phyloP scores from a whole-genome alignment of 2,113 vertebrate species.

The Ceyx margarethae region DNA sequence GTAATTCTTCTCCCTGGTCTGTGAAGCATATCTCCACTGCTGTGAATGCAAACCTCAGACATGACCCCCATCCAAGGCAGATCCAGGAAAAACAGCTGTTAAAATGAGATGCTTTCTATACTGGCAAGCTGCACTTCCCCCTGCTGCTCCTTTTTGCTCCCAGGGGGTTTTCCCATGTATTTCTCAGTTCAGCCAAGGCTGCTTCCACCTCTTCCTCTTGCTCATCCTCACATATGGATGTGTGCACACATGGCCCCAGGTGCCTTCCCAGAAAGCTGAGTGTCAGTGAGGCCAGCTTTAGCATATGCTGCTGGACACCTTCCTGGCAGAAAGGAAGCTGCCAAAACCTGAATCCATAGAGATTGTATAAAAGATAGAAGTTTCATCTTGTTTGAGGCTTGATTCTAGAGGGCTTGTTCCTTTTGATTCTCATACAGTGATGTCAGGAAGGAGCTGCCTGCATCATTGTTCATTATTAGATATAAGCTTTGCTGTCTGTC shows the following conservation, averaged over 20 bases:
- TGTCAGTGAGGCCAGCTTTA: background rate
- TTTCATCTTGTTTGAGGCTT: background rate
- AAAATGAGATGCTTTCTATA: background rate
- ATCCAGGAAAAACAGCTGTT: background rate
- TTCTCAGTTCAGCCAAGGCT: background rate
- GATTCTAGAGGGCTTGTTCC: background rate
- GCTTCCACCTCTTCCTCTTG: background rate
- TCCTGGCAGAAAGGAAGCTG: background rate
- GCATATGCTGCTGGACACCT: background rate
- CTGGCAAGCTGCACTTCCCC: background rate
- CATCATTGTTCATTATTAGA: background rate
- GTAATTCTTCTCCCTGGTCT: background rate
- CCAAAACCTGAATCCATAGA: background rate
- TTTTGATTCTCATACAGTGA: background rate
- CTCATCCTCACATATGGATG: background rate
- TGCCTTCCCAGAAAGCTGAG: background rate
- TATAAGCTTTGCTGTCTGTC: background rate
- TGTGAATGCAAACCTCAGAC: background rate
- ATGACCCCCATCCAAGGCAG: background rate
- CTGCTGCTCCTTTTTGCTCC: background rate
- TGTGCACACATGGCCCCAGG: background rate
- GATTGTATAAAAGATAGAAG: background rate
- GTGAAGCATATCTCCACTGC: background rate
- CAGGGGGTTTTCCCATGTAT: background rate
- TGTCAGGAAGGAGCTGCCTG: fast-evolving